Evolutionary conservation across 2,888 invertebrate genomes (phyloP).

Genomic region (Pantelozetes paolii): DNA sequence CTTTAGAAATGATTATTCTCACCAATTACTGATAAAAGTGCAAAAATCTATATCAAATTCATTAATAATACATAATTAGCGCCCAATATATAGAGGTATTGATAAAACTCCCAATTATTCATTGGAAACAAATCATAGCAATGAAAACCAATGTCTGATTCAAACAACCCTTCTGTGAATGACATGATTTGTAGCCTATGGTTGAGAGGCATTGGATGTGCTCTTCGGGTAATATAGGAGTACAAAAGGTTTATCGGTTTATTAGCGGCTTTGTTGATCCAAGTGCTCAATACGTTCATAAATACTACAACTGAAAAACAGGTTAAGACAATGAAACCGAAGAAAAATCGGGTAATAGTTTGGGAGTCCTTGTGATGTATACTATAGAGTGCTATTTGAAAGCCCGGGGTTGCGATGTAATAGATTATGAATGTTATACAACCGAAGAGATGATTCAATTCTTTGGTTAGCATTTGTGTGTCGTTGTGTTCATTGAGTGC

Average conservation of each 20-base stretch:
- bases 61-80: not conserved
- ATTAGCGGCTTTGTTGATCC: not conserved
- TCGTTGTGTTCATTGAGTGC: not conserved
- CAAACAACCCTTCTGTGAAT: not conserved
- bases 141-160: not conserved
- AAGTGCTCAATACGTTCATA: not conserved
- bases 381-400: not conserved
- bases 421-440: not conserved
- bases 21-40: no score
- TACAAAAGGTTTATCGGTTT: not conserved
- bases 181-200: not conserved
- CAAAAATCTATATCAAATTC: not conserved
- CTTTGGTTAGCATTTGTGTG: not conserved
- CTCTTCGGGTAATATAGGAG: not conserved
- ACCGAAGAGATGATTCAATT: not conserved
- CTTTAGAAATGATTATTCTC: no score
- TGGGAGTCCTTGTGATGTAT: not conserved
- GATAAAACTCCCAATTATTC: conserved; percentile 12
- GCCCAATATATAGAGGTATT: not conserved
- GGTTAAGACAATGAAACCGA: not conserved
- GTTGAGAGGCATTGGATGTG: not conserved
- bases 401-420: not conserved
- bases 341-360: not conserved
- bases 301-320: not conserved
- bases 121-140: conserved; percentile 8